Base-by-base conservation (phyloP, 2,888 invertebrate genomes). In the Hydraecia micacea region DNA sequence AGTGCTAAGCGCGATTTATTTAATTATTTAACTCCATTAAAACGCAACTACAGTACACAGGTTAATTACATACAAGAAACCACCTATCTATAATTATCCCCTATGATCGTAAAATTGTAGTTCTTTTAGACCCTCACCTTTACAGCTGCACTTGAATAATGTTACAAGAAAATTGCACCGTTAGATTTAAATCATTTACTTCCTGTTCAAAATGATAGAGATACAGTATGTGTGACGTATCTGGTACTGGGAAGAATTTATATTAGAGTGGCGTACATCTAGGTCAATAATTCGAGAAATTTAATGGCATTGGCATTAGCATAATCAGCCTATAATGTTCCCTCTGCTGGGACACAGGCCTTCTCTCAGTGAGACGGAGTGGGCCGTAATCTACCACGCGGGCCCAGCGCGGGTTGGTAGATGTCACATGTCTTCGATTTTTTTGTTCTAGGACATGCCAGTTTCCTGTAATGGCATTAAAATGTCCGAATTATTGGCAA, bases 81-180 rank as follows among this genome's bases (percentile, higher is more conserved):
- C 28, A 21, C 39, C 1, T 11, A 42, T 15, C 15, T 52, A 15
- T 79, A 49, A 52, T 78, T 73, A 77, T 55, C 52, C 2, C 15
- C 1, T 25, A 42, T 42, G 62, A 28, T 63, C n/a, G 21, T 55
- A 28, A 46, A 25, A 42, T 60, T 36, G 0, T 3, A 36, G 11
- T 21, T 52, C 32, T 60, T 49, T 65, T 52, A 66, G 52, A 67
- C 78, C 11, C 15, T 77, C 66, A 67, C 78, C 78, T 79, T 67
- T 67, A 49, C 18, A 70, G 18, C 8, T 52, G 13, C 21, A 32
- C 49, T 32, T 15, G 46, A 49, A 69, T 11, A 32, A 66, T 49
- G 36, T 39, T 13, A 46, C 25, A 65, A 63, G 63, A 52, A 42
- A 65, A 55, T 55, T 65, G 18, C 65, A 67, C 32, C 39, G 18